Percentiles rank a stretch among this genome's conserved stretches.
Evolutionary conservation across 2,797 vertebrate genomes (phyloP).

Genomic region (Hyperoplus immaculatus): DNA sequence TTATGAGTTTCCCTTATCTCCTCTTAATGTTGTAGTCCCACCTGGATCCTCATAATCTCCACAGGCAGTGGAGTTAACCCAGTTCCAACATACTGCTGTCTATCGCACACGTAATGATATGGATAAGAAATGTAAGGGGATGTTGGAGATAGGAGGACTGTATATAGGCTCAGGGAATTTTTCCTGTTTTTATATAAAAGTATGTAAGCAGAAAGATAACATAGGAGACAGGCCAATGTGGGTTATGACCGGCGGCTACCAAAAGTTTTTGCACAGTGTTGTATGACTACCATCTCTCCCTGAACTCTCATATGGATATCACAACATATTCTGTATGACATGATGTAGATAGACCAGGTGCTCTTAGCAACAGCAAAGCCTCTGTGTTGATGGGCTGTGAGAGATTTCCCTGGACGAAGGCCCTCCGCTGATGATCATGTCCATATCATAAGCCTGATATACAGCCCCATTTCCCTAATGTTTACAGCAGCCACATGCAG

Average conservation of each 20-base stretch:
- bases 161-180: conserved; percentile 49
- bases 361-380: conserved; percentile 31
- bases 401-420: conserved; percentile 60
- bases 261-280: conserved; percentile 27
- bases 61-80: conserved; percentile 25
- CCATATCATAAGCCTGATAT: conserved; percentile 76
- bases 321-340: conserved; percentile 11
- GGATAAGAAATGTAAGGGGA: conserved; percentile 68
- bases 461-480: conserved; percentile 70
- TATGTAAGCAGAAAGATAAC: conserved; percentile 49
- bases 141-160: conserved; percentile 53
- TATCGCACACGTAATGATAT: conserved; percentile 48
- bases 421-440: conserved; percentile 56
- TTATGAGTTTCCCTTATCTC: conserved; percentile 85
- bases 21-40: conserved; percentile 67
- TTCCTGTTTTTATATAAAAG: conserved; percentile 51
- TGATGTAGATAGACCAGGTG: conserved; percentile 15
- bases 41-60: conserved; percentile 70
- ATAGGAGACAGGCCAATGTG: conserved; percentile 33
- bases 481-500: conserved; percentile 67
- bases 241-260: conserved; percentile 12
- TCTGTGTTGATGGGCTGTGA: conserved; percentile 48
- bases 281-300: not conserved
- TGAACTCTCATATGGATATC: conserved; percentile 8
- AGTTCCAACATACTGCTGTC: conserved; percentile 29